A percentile compares a stretch with the other conserved stretches of the same genome.
Evolutionary conservation across 2,888 invertebrate genomes (phyloP).

Genomic region (Drosophila hamatofila): DNA sequence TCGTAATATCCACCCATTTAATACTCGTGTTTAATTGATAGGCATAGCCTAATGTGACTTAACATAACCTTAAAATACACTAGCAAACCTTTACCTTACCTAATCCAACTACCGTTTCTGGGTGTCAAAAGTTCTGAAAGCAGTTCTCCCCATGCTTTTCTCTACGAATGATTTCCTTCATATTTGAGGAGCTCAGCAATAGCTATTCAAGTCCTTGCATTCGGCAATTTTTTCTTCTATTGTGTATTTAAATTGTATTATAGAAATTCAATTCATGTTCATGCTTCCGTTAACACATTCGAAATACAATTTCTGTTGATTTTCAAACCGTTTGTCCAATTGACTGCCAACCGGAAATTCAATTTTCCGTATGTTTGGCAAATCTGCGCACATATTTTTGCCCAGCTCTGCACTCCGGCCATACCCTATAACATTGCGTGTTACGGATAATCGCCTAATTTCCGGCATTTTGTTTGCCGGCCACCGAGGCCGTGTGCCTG

Average conservation of each 20-base stretch:
- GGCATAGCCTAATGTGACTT: not conserved
- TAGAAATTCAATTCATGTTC: slow-evolving; percentile 41
- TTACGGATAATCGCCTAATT: slow-evolving; percentile 65
- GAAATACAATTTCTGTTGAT: slow-evolving; percentile 35
- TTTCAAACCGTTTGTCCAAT: slow-evolving; percentile 30
- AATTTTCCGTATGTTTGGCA: slow-evolving; percentile 55
- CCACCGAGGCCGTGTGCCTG: slow-evolving; percentile 7
- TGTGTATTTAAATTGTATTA: slow-evolving; percentile 15
- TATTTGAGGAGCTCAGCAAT: not conserved
- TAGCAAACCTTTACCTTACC: not conserved
- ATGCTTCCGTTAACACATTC: slow-evolving; percentile 56
- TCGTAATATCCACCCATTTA: not conserved
- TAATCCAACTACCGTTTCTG: not conserved
- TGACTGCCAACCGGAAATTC: slow-evolving; percentile 60
- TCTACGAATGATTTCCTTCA: not conserved
- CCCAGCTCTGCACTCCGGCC: not conserved
- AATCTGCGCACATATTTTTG: slow-evolving; percentile 22
- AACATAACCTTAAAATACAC: not conserved
- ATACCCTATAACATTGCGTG: slow-evolving; percentile 14
- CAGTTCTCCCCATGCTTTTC: too few species aligned
- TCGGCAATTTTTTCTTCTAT: not conserved
- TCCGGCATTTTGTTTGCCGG: slow-evolving; percentile 65
- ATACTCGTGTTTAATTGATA: not conserved
- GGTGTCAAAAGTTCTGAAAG: too few species aligned
- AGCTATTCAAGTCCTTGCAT: not conserved